Evolutionary conservation across 2,797 vertebrate species (phyloP), one percentile per base, ranked within the genome.

Genomic region (Staurois parvus): DNA sequence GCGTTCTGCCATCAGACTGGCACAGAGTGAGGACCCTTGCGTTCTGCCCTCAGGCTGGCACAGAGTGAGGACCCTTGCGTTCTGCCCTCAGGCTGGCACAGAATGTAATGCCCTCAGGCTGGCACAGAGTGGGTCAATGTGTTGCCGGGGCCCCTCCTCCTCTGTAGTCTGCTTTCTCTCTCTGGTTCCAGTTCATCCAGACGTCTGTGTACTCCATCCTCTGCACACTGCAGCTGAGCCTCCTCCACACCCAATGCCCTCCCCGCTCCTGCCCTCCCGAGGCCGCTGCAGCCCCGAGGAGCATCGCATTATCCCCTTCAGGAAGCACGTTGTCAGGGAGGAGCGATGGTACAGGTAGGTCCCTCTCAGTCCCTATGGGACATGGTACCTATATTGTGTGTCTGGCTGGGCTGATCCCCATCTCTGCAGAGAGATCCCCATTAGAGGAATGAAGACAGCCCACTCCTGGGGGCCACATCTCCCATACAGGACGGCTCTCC

Each of bases 251-350:
- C 77, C 59, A 21, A 85, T 85, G 84, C 84, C 76, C 62, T 73
- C 84, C 70, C 77, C 78, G n/a, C 62, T 85, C 29, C 77, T 81
- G 15, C 76, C 72, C 69, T 74, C 84, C n/a, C 72, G 70, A 26
- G 45, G 70, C 69, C 59, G 37, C 84, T 69, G 52, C 42, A 67
- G 70, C 70, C 37, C 72, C 4, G 40, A 76, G 29, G 59, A 52
- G 40, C 42, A 82, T 32, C 52, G 66, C 6, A 52, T 86, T 52
- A 75, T 83, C 80, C 85, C 85, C 56, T 83, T 72, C 74, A 76
- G 85, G 40, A 83, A 83, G 12, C 56, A 86, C 74, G 74, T 77
- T 30, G 85, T 86, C 9, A 76, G 85, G 80, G 80, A 64, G 74
- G 85, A 86, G 80, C 79, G 85, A 66, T 72, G 68, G 79, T 83